These are phyloP conservation scores for Glareola pratincola DNA, from an alignment of 2,113 vertebrate species.

Conservation along the genomic window DNA sequence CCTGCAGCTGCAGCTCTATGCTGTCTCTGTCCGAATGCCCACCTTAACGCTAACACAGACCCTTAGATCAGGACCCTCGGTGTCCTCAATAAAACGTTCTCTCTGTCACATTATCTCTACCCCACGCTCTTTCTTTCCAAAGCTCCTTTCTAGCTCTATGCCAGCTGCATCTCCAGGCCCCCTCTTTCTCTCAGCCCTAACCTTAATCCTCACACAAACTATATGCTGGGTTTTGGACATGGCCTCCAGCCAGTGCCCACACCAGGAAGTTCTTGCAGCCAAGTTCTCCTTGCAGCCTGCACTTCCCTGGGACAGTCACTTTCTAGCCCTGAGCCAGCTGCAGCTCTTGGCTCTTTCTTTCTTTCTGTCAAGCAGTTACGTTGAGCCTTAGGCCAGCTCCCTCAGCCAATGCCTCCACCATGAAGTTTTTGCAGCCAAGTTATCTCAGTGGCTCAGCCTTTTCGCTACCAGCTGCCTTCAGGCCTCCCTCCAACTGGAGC, in stretches of 20 bases:
- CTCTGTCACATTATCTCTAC: not conserved
- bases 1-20: not conserved
- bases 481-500: not conserved
- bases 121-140: not conserved
- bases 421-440: not conserved
- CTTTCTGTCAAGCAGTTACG: not conserved
- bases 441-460: not conserved
- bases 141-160: not conserved
- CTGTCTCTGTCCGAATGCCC: not conserved
- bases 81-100: not conserved
- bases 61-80: not conserved
- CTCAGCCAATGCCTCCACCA: not conserved
- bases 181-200: not conserved
- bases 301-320: not conserved
- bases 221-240: not conserved
- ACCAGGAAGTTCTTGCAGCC: slow-evolving; percentile 14
- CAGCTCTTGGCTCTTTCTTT: not conserved
- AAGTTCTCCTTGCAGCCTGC: not conserved
- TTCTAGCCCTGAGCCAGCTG: not conserved
- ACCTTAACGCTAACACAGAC: not conserved
- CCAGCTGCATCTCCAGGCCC: not conserved
- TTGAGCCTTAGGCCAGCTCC: not conserved
- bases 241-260: not conserved
- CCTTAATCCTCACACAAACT: not conserved
- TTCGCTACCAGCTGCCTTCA: not conserved